These are phyloP conservation scores for Drosophila lacicola DNA, from an alignment of 2,888 invertebrate species.

Conservation along the genomic window DNA sequence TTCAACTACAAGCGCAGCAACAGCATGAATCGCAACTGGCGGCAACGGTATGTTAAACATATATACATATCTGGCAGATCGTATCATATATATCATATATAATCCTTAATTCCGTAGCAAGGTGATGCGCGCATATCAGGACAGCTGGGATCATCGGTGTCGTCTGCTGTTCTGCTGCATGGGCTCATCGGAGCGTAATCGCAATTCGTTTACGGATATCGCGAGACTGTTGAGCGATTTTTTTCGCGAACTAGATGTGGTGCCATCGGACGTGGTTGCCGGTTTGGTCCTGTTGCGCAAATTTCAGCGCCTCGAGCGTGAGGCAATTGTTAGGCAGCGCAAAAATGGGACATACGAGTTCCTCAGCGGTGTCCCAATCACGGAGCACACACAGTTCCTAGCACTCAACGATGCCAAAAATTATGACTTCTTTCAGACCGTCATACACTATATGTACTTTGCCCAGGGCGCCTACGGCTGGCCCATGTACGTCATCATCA, in stretches of 20 bases:
- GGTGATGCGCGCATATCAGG: conserved; percentile 93
- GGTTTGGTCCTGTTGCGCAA: conserved; percentile 92
- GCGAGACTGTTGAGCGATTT: conserved; percentile 93
- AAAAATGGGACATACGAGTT: conserved; percentile 94
- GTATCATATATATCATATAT: not conserved
- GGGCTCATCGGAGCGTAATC: conserved; percentile 90
- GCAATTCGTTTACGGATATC: conserved; percentile 94
- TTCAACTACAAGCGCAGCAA: conserved; percentile 91
- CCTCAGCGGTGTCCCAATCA: conserved; percentile 93
- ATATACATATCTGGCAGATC: not conserved
- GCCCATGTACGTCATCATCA: conserved; percentile 93
- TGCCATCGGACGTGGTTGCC: conserved; percentile 94
- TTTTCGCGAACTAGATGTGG: conserved; percentile 94
- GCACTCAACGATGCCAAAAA: conserved; percentile 91
- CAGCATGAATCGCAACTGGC: conserved; percentile 92
- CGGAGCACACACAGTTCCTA: conserved; percentile 92
- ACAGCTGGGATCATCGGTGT: conserved; percentile 94
- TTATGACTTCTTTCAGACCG: conserved; percentile 89
- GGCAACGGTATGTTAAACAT: conserved; percentile 88
- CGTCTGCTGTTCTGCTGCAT: conserved; percentile 93
- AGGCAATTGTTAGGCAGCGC: conserved; percentile 90
- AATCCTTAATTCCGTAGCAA: conserved; percentile 86
- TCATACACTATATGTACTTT: conserved; percentile 93
- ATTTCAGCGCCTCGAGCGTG: conserved; percentile 92
- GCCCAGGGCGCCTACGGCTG: conserved; percentile 95